A percentile compares a stretch with the other conserved stretches of the same genome.
Evolutionary conservation across 2,113 vertebrate species (phyloP).

Genomic region (Indri indri): DNA sequence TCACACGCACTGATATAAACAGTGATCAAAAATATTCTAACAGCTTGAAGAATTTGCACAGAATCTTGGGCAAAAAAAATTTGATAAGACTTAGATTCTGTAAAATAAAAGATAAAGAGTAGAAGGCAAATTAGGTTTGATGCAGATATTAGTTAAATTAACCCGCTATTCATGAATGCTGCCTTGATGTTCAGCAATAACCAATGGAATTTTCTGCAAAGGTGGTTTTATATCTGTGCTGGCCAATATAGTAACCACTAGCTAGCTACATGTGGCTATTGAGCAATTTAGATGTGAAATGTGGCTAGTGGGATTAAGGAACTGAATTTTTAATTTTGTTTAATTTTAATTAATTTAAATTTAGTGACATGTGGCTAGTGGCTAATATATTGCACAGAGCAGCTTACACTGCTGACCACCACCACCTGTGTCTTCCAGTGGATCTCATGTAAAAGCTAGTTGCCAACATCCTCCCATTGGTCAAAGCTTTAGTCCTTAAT

Average conservation of each 20-base stretch:
- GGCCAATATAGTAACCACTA: not conserved
- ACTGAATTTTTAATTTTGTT: constrained; percentile 1
- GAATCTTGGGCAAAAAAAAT: constrained; percentile 41
- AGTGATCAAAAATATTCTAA: constrained; percentile 51
- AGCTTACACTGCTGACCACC: not conserved
- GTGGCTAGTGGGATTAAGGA: not conserved
- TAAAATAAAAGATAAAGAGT: not conserved
- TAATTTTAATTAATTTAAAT: not conserved
- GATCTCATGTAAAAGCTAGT: not conserved
- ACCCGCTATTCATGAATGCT: not conserved
- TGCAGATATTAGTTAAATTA: not conserved
- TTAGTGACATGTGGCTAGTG: not conserved
- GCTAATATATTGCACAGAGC: not conserved
- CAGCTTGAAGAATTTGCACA: constrained; percentile 21
- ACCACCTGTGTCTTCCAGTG: not conserved
- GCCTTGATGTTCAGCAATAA: not conserved
- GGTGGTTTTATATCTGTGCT: not conserved
- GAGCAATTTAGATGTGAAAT: not conserved
- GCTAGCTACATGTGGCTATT: too few relatives aligned
- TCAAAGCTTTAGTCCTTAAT: not conserved
- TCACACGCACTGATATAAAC: constrained; percentile 53
- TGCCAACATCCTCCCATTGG: not conserved
- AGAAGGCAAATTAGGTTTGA: not conserved
- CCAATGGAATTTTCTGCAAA: not conserved
- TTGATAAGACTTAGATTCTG: not conserved